Evolutionary conservation across 2,113 vertebrate genomes (phyloP), one percentile per base, ranked within the genome.

Genomic region (Dicerorhinus sumatrensis): DNA sequence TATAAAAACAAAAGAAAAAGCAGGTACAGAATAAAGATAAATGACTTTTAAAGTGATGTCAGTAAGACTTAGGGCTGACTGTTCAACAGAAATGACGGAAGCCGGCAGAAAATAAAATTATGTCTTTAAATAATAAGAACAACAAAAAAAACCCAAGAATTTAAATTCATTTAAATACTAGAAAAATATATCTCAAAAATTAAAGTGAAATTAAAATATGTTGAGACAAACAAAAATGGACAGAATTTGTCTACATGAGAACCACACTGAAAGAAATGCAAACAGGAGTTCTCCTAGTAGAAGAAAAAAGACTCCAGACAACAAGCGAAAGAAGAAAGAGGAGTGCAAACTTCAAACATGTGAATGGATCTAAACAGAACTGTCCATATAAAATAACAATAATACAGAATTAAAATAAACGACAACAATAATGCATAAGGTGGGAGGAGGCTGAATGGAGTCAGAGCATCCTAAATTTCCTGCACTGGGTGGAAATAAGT

Each of bases 371-470:
- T 75, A 46, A 65, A 63, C 4, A 73, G n/a, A 75, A 91, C 4
- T 80, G 7, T 36, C 23, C 25, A n/a, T 31, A 12, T 18, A 63
- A 56, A 73, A n/a, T 33, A 6, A 8, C 8, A 87, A 14, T 42
- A 25, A 27, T 14, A 11, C 2, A 13, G 8, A 31, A 60, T 60
- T 23, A 36, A 27, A 70, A 12, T 54, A 39, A 62, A 4, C 4
- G 2, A 14, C 1, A 17, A 69, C 4, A 21, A 8, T 13, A 54
- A 36, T 25, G 54, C n/a, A 27, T 0, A 5, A 3, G 36, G 29
- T 33, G 33, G 31, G 8, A 9, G 23, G 16, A 86, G 20, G 17
- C 4, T 31, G 63, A 16, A 1, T 5, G 48, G 21, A 13, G 21
- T 13, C 8, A 65, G 69, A 18, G 29, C 27, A 18, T 5, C 36